Conservation (phyloP, 2,113 vertebrate genomes). For the Alectura lathami region DNA sequence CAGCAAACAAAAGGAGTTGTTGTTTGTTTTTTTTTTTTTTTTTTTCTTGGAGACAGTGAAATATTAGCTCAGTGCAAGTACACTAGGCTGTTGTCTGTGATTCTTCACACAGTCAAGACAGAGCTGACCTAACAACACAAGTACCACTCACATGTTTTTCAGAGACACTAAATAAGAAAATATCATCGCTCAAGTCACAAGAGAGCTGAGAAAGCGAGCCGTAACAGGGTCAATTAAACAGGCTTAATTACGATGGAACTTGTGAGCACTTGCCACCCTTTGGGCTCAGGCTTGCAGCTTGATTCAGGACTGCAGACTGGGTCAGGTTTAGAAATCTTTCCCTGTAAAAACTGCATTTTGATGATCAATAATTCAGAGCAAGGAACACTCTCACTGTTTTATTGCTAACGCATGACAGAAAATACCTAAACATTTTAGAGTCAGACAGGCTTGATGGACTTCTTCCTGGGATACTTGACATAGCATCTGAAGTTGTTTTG, state of each 20-base stretch:
- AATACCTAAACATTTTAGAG: background rate
- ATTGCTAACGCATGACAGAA: background rate
- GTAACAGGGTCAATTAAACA: constrained; percentile 45
- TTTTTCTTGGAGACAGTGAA: constrained; percentile 29
- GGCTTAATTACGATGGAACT: constrained; percentile 14
- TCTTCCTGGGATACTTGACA: background rate
- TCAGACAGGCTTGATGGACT: background rate
- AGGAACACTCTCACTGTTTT: background rate
- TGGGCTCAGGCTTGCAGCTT: background rate
- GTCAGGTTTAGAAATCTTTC: background rate
- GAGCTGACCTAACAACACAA: constrained; percentile 54
- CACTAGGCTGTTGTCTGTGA: constrained; percentile 63
- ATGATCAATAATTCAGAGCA: constrained; percentile 17
- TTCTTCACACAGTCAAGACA: constrained; percentile 63
- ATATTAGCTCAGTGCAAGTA: constrained; percentile 35
- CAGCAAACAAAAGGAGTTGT: constrained; percentile 61
- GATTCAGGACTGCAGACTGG: background rate
- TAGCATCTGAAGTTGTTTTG: background rate
- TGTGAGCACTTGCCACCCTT: constrained; percentile 21
- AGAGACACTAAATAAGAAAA: constrained; percentile 48
- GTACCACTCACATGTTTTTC: constrained; percentile 61
- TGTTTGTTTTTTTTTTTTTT: constrained; percentile 52
- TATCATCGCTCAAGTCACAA: constrained; percentile 60
- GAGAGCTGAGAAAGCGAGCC: constrained; percentile 36
- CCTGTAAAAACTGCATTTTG: background rate